Evolutionary conservation across 2,888 invertebrate species (phyloP).

Genomic region (Lasiommata megera): DNA sequence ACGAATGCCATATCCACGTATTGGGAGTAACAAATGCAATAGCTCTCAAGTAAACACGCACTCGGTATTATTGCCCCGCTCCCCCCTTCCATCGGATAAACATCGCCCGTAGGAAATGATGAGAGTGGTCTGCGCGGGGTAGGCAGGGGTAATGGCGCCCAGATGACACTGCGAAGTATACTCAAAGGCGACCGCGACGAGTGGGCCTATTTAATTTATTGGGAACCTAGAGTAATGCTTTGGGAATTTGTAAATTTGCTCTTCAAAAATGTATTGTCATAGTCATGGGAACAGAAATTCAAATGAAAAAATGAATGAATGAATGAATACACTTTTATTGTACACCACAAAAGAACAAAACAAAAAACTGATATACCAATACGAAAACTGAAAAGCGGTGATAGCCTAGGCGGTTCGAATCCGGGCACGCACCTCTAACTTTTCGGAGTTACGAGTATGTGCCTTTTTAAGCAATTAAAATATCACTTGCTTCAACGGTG

Average conservation of each 20-base stretch:
- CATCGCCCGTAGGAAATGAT: slow-evolving; percentile 75
- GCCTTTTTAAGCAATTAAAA: too few relatives aligned
- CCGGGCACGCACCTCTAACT: too few relatives aligned
- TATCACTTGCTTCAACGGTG: too few relatives aligned
- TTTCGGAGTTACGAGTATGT: too few relatives aligned
- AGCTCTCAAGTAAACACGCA: slow-evolving; percentile 57
- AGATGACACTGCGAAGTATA: slow-evolving; percentile 30
- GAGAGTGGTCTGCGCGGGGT: slow-evolving; percentile 53
- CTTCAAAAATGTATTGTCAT: not conserved
- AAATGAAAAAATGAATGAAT: too few relatives aligned
- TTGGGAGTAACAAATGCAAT: slow-evolving; percentile 50
- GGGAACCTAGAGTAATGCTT: not conserved
- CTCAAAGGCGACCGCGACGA: not conserved
- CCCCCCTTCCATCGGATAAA: slow-evolving; percentile 50
- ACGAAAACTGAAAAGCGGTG: too few relatives aligned
- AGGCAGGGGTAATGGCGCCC: slow-evolving; percentile 22
- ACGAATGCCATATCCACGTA: slow-evolving; percentile 15
- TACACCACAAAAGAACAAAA: too few relatives aligned
- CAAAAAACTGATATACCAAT: too few relatives aligned
- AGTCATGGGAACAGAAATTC: too few relatives aligned
- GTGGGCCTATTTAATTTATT: not conserved
- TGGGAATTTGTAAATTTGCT: not conserved
- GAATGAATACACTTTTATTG: too few relatives aligned
- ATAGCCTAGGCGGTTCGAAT: too few relatives aligned
- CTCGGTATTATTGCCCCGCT: slow-evolving; percentile 51